Conservation (phyloP, 2,888 invertebrate genomes). For the Xylota segnis region DNA sequence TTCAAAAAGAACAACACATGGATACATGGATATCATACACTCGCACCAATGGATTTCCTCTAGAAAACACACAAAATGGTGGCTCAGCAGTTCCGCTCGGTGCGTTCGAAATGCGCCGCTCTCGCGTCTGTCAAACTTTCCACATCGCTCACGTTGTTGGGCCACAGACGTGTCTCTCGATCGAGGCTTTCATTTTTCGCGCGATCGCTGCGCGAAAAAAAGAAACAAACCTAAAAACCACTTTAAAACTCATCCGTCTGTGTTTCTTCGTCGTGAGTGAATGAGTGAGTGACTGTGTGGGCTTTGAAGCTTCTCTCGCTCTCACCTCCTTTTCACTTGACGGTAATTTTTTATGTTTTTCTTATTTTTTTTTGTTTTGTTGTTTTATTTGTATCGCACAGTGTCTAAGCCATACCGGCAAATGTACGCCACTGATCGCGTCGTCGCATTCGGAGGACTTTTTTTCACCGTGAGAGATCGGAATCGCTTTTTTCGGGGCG, state of each 20-base stretch:
- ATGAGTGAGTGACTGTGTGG: slow-evolving; percentile 60
- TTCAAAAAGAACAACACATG: slow-evolving; percentile 37
- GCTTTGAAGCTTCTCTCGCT: slow-evolving; percentile 61
- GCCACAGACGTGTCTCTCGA: slow-evolving; percentile 29
- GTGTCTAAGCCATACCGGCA: slow-evolving; percentile 65
- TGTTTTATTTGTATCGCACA: slow-evolving; percentile 49
- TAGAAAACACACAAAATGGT: slow-evolving; percentile 56
- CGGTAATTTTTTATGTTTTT: slow-evolving; percentile 4
- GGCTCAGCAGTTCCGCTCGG: slow-evolving; percentile 55
- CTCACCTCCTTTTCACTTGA: slow-evolving; percentile 24
- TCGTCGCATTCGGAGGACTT: slow-evolving; percentile 74
- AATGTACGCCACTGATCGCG: slow-evolving; percentile 66
- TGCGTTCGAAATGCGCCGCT: slow-evolving; percentile 48
- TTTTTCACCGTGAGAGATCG: slow-evolving; percentile 67
- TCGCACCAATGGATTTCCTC: slow-evolving; percentile 36
- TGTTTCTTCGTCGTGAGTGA: slow-evolving; percentile 14
- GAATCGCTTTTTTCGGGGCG: slow-evolving; percentile 52
- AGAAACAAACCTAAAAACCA: background rate
- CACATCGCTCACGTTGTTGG: slow-evolving; percentile 38
- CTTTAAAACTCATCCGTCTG: slow-evolving; percentile 35
- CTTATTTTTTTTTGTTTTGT: too few species aligned
- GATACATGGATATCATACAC: background rate
- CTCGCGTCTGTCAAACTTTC: slow-evolving; percentile 58
- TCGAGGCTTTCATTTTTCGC: slow-evolving; percentile 56
- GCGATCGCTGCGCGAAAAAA: slow-evolving; percentile 38